Conservation (phyloP, 2,797 vertebrate genomes). For the Semaprochilodus insignis region DNA sequence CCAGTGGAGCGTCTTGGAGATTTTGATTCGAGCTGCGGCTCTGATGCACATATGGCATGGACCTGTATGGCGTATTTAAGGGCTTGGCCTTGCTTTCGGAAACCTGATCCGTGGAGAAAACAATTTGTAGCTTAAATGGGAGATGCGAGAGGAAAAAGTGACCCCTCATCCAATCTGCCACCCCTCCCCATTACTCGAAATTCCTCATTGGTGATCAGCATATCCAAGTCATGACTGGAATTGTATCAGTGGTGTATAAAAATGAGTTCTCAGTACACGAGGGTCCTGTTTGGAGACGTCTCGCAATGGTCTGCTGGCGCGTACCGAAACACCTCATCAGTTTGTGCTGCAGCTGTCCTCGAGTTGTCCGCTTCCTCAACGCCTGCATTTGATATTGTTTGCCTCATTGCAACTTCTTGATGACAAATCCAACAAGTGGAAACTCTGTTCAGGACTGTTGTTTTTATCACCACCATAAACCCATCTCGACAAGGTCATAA, state of each 20-base stretch:
- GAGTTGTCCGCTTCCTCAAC: not conserved
- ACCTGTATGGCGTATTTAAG: not conserved
- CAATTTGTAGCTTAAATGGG: not conserved
- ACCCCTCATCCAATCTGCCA: not conserved
- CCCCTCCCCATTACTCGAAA: not conserved
- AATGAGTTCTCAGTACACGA: slow-evolving; percentile 6
- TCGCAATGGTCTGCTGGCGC: slow-evolving; percentile 21
- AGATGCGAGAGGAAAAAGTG: not conserved
- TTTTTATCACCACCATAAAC: slow-evolving; percentile 24
- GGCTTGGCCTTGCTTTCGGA: not conserved
- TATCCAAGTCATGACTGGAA: not conserved
- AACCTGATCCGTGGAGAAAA: not conserved
- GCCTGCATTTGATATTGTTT: not conserved
- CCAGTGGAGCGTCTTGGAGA: slow-evolving; percentile 17
- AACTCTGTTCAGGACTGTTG: slow-evolving; percentile 18
- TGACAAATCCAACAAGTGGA: slow-evolving; percentile 10
- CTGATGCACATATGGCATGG: not conserved
- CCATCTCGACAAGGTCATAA: not conserved
- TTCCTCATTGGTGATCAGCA: not conserved
- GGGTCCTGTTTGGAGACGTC: not conserved
- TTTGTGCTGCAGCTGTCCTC: not conserved
- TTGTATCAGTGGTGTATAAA: slow-evolving; percentile 21
- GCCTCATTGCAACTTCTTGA: slow-evolving; percentile 7
- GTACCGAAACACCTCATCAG: slow-evolving; percentile 34
- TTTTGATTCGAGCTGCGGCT: slow-evolving; percentile 10